phyloP scores from a whole-genome alignment of 2,113 vertebrate species.

The Oriolus oriolus region DNA sequence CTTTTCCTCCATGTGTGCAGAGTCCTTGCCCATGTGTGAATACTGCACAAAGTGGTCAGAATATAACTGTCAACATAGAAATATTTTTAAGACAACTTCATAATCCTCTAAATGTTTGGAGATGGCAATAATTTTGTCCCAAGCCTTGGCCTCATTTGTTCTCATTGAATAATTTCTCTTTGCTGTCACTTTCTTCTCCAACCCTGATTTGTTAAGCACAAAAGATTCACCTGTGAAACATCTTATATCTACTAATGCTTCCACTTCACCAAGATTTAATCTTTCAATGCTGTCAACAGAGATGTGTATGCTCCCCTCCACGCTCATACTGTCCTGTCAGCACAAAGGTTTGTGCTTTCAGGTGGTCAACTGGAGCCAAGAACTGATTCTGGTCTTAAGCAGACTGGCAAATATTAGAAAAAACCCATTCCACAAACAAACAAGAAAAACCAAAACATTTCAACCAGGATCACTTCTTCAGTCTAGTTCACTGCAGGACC shows the following conservation, averaged over 20 bases:
- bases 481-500: neutral
- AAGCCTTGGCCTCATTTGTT: neutral
- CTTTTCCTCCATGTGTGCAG: no score
- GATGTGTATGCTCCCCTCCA: neutral
- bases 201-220: neutral
- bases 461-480: neutral
- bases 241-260: neutral
- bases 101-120: neutral
- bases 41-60: neutral
- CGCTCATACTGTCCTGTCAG: neutral
- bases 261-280: neutral
- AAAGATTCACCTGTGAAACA: neutral
- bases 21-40: no score
- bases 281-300: neutral
- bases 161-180: neutral
- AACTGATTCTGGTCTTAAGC: neutral
- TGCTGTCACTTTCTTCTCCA: neutral
- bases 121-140: neutral
- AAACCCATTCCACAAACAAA: neutral
- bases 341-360: neutral
- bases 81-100: neutral
- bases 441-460: neutral
- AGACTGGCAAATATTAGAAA: neutral
- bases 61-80: neutral
- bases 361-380: neutral